Conservation (phyloP, 2,113 vertebrate species). For the Aepyceros melampus region DNA sequence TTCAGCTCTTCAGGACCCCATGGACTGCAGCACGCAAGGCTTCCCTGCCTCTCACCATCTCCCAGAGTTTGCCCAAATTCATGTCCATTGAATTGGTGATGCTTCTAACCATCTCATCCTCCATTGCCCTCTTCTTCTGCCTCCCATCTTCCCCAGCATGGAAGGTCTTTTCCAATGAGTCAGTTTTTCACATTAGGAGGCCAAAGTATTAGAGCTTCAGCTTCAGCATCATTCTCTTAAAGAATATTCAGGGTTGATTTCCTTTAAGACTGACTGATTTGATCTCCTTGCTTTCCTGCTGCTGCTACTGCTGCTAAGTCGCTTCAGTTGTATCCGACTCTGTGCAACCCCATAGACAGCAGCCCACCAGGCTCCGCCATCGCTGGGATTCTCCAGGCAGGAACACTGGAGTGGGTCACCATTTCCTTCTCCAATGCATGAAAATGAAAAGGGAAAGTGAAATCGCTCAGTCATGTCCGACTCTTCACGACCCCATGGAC, state of each 20-base stretch:
- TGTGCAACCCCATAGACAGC: fast-evolving
- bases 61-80: background rate
- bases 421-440: too few species aligned
- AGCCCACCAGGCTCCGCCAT: too few species aligned
- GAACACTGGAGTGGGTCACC: too few species aligned
- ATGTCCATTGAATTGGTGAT: background rate
- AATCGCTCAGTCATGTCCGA: fast-evolving
- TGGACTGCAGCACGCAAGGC: background rate
- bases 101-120: background rate
- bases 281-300: background rate
- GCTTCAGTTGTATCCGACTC: too few species aligned
- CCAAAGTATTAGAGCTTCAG: background rate
- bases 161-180: background rate
- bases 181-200: background rate
- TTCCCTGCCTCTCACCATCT: background rate
- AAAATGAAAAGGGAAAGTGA: too few species aligned
- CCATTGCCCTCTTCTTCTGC: background rate
- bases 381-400: too few species aligned
- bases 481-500: too few species aligned
- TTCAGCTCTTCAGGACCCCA: background rate
- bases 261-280: background rate
- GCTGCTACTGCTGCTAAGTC: too few species aligned
- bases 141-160: background rate
- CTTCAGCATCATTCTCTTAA: background rate
- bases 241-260: background rate